Evolutionary conservation across 2,888 invertebrate genomes (phyloP).

Genomic region (Tipula lateralis): DNA sequence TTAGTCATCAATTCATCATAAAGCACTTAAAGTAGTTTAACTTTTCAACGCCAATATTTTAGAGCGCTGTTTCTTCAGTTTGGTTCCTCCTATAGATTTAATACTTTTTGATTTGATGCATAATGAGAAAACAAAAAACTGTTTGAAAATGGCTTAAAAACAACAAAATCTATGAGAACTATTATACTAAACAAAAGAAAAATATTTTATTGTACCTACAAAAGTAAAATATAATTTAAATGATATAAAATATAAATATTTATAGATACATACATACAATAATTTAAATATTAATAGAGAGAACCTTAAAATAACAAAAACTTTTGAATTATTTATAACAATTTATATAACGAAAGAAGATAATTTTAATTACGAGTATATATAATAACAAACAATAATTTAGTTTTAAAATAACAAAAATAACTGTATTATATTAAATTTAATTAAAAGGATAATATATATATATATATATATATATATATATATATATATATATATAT

Average conservation of each 20-base stretch:
- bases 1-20: too few relatives aligned
- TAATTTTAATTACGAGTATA: background rate
- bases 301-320: too few relatives aligned
- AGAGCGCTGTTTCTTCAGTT: too few relatives aligned
- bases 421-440: conserved; percentile 4
- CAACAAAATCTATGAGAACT: background rate
- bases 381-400: background rate
- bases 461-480: background rate
- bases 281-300: background rate
- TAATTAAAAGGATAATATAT: background rate
- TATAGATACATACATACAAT: background rate
- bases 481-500: background rate
- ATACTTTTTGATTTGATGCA: too few relatives aligned
- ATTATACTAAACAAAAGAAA: too few relatives aligned
- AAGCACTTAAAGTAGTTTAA: too few relatives aligned
- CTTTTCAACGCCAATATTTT: too few relatives aligned
- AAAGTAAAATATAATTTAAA: background rate
- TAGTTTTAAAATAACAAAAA: background rate
- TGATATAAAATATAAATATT: background rate
- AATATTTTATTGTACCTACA: background rate
- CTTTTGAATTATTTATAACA: background rate
- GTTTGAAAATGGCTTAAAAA: background rate
- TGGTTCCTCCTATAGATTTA: too few relatives aligned
- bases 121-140: background rate
- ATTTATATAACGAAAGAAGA: background rate